Conservation (phyloP, 2,797 vertebrate genomes). For the Anisognathus igniventris region DNA sequence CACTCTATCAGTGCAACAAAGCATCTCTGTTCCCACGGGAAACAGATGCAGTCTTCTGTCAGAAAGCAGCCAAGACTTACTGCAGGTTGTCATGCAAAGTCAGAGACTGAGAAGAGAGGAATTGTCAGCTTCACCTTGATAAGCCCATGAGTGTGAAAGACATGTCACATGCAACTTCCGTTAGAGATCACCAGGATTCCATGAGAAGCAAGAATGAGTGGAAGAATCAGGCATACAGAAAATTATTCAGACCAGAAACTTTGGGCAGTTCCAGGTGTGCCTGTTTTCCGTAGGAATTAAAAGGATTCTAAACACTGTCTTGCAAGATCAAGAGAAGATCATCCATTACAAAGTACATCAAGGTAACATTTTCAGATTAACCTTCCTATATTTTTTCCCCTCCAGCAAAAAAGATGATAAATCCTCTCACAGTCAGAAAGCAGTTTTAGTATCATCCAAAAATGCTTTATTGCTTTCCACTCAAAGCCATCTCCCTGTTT, state of each 20-base stretch:
- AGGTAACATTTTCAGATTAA: not conserved
- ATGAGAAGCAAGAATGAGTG: not conserved
- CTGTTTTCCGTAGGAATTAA: not conserved
- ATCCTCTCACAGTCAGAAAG: not conserved
- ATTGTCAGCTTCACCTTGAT: conserved; percentile 31
- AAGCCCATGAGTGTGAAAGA: conserved; percentile 55
- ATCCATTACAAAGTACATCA: not conserved
- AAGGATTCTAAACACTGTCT: not conserved
- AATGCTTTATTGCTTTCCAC: not conserved
- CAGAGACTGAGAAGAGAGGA: conserved; percentile 9
- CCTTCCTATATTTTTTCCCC: not conserved
- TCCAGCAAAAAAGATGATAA: not conserved
- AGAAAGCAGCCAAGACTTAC: not conserved
- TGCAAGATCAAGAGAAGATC: not conserved
- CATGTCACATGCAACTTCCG: conserved; percentile 15
- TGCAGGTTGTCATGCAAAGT: not conserved
- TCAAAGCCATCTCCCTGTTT: not conserved
- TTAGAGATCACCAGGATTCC: not conserved
- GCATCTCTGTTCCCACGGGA: not conserved
- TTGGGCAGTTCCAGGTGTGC: not conserved
- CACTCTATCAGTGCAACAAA: not conserved
- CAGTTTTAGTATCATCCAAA: not conserved
- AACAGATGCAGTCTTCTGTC: not conserved
- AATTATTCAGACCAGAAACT: not conserved
- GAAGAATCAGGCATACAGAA: not conserved